phyloP scores from a whole-genome alignment of 1,140 invertebrate species.

The Cydia splendana region DNA sequence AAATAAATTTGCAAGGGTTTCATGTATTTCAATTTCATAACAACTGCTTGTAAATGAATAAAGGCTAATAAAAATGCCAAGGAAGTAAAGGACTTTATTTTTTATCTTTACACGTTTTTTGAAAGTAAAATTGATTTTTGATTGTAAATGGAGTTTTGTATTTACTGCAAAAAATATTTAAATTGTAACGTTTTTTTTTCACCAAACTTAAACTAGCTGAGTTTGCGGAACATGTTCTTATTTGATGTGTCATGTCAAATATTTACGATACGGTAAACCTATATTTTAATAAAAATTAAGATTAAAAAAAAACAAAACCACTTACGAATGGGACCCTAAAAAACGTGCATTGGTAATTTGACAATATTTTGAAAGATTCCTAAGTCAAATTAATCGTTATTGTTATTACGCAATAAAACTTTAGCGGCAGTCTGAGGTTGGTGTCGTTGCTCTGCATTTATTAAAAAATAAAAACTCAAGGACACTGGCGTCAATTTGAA shows the following conservation, averaged over 20 bases:
- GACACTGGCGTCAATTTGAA: background rate
- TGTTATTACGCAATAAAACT: conserved; percentile 14
- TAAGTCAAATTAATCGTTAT: conserved; percentile 6
- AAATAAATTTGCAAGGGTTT: too few relatives aligned
- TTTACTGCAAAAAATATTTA: too few relatives aligned
- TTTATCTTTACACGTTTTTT: too few relatives aligned
- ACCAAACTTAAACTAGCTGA: too few relatives aligned
- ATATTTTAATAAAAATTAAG: background rate
- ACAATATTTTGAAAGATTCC: conserved; percentile 30
- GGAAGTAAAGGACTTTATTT: too few relatives aligned
- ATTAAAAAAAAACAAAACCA: background rate
- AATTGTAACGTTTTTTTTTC: too few relatives aligned
- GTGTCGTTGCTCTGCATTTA: conserved; percentile 8
- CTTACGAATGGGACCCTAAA: background rate
- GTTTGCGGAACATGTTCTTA: background rate
- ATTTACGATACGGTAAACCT: background rate
- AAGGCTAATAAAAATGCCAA: too few relatives aligned
- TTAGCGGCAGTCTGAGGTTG: background rate
- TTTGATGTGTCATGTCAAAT: too few relatives aligned
- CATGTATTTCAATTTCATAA: too few relatives aligned
- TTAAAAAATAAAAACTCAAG: conserved; percentile 2
- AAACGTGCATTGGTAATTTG: conserved; percentile 23
- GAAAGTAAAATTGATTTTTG: too few relatives aligned
- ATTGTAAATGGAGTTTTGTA: too few relatives aligned
- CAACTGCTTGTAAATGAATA: too few relatives aligned